Evolutionary conservation across 2,113 vertebrate species (phyloP).

Genomic region (Pyxicephalus adspersus): DNA sequence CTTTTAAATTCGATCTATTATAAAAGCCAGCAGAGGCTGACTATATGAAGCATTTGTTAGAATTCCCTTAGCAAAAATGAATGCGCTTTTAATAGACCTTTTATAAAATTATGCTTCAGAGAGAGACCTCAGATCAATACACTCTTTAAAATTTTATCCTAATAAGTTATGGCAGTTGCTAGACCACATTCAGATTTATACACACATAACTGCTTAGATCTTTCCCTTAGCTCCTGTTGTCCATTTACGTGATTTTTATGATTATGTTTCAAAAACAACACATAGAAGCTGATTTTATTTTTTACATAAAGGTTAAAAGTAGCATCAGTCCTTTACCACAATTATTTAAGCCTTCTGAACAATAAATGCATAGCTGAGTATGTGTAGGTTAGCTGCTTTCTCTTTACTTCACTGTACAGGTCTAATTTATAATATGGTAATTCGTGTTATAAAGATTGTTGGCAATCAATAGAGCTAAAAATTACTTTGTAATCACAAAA

Average conservation of each 20-base stretch:
- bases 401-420: too few relatives aligned
- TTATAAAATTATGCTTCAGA: slow-evolving; percentile 46
- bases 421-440: too few relatives aligned
- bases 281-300: slow-evolving; percentile 32
- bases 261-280: slow-evolving; percentile 60
- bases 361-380: slow-evolving; percentile 88
- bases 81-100: slow-evolving; percentile 48
- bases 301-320: slow-evolving; percentile 68
- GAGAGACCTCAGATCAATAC: slow-evolving; percentile 60
- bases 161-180: slow-evolving; percentile 73
- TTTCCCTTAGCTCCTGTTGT: slow-evolving; percentile 36
- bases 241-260: slow-evolving; percentile 8
- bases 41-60: slow-evolving; percentile 28
- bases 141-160: slow-evolving; percentile 65
- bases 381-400: slow-evolving; percentile 88
- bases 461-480: too few relatives aligned
- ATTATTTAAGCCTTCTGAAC: slow-evolving; percentile 72
- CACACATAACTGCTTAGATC: slow-evolving; percentile 71
- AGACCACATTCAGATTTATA: slow-evolving; percentile 81
- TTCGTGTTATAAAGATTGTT: too few relatives aligned
- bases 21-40: background rate
- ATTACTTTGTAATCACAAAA: too few relatives aligned
- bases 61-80: slow-evolving; percentile 38
- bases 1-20: slow-evolving; percentile 19
- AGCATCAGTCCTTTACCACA: slow-evolving; percentile 61